A percentile compares a stretch with the other conserved stretches of the same genome.
Evolutionary conservation across 1,140 invertebrate species (phyloP).

Genomic region (Elymnias hypermnestra): DNA sequence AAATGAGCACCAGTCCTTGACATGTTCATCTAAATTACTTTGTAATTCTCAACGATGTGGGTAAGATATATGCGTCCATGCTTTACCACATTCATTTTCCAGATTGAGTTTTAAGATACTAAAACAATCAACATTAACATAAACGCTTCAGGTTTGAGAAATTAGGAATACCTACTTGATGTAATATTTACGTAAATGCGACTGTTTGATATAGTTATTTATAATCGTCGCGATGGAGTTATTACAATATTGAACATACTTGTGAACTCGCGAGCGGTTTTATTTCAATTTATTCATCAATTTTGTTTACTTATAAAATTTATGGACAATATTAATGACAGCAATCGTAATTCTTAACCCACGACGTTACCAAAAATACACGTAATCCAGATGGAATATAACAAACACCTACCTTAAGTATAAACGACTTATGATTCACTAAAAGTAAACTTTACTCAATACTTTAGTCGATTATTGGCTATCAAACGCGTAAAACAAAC

Average conservation of each 20-base stretch:
- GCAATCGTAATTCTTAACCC: constrained; percentile 7
- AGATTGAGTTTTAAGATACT: constrained; percentile 2
- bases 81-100: not conserved
- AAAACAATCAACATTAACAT: constrained; percentile 8
- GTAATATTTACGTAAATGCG: constrained; percentile 14
- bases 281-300: constrained; percentile 12
- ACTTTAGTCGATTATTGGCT: constrained; percentile 12
- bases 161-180: not conserved
- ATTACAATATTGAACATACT: constrained; percentile 1
- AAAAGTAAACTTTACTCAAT: constrained; percentile 13
- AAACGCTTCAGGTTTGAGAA: constrained; percentile 5
- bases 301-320: constrained; percentile 4
- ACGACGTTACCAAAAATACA: constrained; percentile 9
- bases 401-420: constrained; percentile 9
- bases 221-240: constrained; percentile 5
- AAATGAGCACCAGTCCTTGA: not conserved
- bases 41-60: not conserved
- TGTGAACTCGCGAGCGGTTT: constrained; percentile 8
- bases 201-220: constrained; percentile 12
- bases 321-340: not conserved
- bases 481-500: constrained; percentile 40
- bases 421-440: constrained; percentile 15
- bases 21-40: not conserved
- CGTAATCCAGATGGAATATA: constrained; percentile 3
- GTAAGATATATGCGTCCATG: not conserved